Percentiles rank a stretch among this genome's conserved stretches.
Evolutionary conservation across 2,113 vertebrate species (phyloP).

Genomic region (Archocentrus centrarchus): DNA sequence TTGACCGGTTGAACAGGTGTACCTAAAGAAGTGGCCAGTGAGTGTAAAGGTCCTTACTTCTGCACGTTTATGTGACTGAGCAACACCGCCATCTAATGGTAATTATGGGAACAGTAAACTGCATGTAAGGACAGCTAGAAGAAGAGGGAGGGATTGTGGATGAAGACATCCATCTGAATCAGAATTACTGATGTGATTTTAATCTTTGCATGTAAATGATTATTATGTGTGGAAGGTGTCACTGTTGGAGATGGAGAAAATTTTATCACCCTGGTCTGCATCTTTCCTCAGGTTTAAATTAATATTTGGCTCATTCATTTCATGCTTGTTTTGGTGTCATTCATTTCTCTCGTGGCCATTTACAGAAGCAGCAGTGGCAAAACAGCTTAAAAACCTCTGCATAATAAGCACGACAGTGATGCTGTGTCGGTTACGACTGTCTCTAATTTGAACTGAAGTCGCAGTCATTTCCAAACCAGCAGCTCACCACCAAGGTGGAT

Average conservation of each 20-base stretch:
- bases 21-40: neutral
- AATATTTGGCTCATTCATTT: neutral
- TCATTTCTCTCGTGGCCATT: no score
- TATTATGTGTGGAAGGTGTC: neutral
- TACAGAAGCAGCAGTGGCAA: no score
- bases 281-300: neutral
- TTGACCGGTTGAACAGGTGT: neutral
- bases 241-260: neutral
- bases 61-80: neutral
- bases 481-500: neutral
- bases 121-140: neutral
- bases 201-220: neutral
- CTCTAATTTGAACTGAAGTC: neutral
- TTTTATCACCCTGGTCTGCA: neutral
- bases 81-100: conserved; percentile 34
- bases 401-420: neutral
- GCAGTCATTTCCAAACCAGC: neutral
- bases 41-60: neutral
- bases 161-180: neutral
- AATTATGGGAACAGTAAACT: neutral
- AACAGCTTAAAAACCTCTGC: no score
- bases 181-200: neutral
- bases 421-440: neutral
- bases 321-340: neutral
- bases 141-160: neutral